Evolutionary conservation across 2,888 invertebrate species (phyloP), one percentile per base, ranked within the genome.

Genomic region (Ditylenchus weischeri): DNA sequence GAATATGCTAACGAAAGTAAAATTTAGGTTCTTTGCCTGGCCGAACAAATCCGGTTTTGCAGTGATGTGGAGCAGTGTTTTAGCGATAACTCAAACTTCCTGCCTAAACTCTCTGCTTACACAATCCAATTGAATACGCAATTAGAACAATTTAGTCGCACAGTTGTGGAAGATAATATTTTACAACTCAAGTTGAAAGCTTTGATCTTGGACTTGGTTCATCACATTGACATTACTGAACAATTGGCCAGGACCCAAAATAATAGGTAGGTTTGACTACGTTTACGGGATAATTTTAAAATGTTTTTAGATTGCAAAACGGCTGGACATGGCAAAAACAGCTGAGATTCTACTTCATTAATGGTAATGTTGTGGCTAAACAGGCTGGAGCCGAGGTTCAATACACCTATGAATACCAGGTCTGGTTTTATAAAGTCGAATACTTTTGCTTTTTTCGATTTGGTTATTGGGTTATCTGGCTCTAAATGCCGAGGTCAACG

Each of bases 271-370:
- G 54, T 15, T 50, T 50, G 2, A 4, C 18, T 5, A 50, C 2
- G 50, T 50, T 50, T 19, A 50, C 6, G 18, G 2, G 21, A 6
- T 19, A 18, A 21, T 50, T 19, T 23, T 23, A 19, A 8, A 8
- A 13, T 11, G 1, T 70, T 3, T 43, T 58, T 61, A 71, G 64
- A 5, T 69, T 72, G 7, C 65, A 62, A 7, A 62, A 48, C 10
- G 75, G 92, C 82, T 98, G 98, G 98, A 86, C 88, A 61, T 98
- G 98, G 98, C 90, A 91, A 84, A 91, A 91, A 84, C 95, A 95
- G 84, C 87, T 96, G 59, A 88, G 92, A 36, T 81, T 78, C 69
- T 81, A 81, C 69, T 62, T 78, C 47, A 74, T 74, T 8, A 72
- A 72, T 19, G 77, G 77, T 7, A 64, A 64, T 18, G 89, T 90